Evolutionary conservation across 2,797 vertebrate species (phyloP).

Genomic region (Atherinosoma microstoma): DNA sequence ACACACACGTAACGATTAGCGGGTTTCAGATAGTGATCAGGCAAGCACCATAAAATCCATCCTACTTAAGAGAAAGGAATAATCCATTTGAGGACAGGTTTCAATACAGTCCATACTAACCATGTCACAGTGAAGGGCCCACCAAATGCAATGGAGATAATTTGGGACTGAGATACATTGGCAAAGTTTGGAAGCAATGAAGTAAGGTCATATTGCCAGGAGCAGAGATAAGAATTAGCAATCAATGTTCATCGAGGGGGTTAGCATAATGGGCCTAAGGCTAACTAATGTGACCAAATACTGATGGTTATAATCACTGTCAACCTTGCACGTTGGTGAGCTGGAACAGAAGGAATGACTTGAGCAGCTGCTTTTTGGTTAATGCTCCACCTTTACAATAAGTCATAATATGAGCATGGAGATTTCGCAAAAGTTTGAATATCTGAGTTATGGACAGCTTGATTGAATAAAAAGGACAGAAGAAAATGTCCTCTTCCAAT

Average conservation of each 20-base stretch:
- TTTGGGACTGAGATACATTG: conserved; percentile 71
- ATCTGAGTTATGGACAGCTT: conserved; percentile 11
- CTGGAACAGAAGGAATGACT: neutral
- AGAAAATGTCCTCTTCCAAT: conserved; percentile 17
- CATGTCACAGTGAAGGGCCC: conserved; percentile 72
- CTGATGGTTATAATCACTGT: conserved; percentile 33
- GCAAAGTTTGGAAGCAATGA: conserved; percentile 71
- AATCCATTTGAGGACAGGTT: conserved; percentile 79
- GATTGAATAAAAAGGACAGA: conserved; percentile 10
- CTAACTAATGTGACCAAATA: conserved; percentile 62
- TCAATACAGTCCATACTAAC: conserved; percentile 84
- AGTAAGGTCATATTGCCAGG: conserved; percentile 71
- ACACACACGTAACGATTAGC: conserved; percentile 68
- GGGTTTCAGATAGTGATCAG: conserved; percentile 81
- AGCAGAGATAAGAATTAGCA: conserved; percentile 70
- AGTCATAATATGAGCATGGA: conserved; percentile 10
- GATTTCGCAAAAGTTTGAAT: conserved; percentile 18
- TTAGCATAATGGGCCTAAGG: conserved; percentile 69
- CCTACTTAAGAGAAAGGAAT: conserved; percentile 80
- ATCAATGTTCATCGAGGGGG: conserved; percentile 77
- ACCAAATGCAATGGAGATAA: conserved; percentile 73
- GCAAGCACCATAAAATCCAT: conserved; percentile 82
- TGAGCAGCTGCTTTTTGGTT: conserved; percentile 15
- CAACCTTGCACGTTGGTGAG: neutral
- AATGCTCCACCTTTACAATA: conserved; percentile 4